Conservation (phyloP, 2,797 vertebrate species). For the Dallia pectoralis region DNA sequence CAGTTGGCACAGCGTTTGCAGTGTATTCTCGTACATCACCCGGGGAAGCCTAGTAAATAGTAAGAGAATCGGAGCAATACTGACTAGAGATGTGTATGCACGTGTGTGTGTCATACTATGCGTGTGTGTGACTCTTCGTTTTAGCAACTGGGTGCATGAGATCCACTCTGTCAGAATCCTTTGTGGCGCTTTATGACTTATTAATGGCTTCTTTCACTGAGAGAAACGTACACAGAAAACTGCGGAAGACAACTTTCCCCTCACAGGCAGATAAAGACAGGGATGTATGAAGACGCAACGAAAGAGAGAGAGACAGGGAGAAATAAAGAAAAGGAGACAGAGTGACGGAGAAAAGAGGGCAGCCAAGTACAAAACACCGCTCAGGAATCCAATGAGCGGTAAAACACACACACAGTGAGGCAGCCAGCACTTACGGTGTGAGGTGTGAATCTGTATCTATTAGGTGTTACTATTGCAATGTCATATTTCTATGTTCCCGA, state of each 20-base stretch:
- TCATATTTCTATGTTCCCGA: background rate
- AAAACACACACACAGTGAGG: conserved; percentile 16
- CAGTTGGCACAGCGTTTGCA: no score
- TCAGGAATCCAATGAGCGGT: conserved; percentile 2
- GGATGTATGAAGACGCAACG: background rate
- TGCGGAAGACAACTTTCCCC: conserved; percentile 14
- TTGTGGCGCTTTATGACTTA: conserved; percentile 46
- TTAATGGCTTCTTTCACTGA: conserved; percentile 34
- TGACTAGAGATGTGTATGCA: background rate
- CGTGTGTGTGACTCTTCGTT: conserved; percentile 1
- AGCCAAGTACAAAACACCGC: no score
- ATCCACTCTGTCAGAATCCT: conserved; percentile 43
- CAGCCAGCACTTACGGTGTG: background rate
- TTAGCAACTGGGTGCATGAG: conserved; percentile 12
- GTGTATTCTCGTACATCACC: no score
- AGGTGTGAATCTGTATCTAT: conserved; percentile 9
- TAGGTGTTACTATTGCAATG: conserved; percentile 29
- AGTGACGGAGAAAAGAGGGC: background rate
- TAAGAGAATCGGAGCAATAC: no score
- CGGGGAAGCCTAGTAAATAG: no score
- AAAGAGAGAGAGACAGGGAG: background rate
- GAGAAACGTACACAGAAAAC: conserved; percentile 17
- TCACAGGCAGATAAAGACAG: conserved; percentile 17
- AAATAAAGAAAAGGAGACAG: background rate
- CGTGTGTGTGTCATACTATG: background rate